These are phyloP conservation scores for Pristionchus mayeri DNA, from an alignment of 2,888 invertebrate genomes.

Conservation along the genomic window DNA sequence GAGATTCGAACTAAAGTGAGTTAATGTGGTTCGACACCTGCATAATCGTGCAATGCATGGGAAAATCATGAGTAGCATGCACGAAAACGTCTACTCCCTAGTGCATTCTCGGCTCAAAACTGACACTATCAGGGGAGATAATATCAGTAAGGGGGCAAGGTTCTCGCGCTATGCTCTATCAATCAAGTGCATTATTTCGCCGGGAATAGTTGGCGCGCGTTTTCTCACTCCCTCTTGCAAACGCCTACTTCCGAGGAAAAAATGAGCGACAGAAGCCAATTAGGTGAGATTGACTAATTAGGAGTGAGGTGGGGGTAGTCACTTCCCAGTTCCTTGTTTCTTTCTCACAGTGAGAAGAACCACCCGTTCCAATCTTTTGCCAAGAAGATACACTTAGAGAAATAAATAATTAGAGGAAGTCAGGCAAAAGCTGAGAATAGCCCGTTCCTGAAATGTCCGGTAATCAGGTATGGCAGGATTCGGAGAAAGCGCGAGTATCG, in stretches of 20 bases:
- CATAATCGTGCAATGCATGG: background rate
- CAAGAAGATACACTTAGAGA: no score
- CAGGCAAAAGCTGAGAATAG: no score
- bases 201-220: background rate
- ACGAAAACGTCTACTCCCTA: no score
- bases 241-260: background rate
- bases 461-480: no score
- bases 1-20: no score
- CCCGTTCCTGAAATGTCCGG: no score
- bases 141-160: background rate
- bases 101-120: background rate
- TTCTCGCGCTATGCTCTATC: no score
- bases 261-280: constrained; percentile 5
- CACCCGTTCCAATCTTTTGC: background rate
- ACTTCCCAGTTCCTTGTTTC: background rate
- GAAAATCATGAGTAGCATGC: background rate
- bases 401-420: no score
- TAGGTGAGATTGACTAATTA: constrained; percentile 1
- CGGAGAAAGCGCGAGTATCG: no score
- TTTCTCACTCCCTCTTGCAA: background rate
- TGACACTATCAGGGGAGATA: background rate
- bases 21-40: background rate
- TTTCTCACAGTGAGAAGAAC: background rate
- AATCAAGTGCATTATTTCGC: no score
- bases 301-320: background rate